phyloP scores from a whole-genome alignment of 2,797 vertebrate genomes.

The Acropternis orthonyx region DNA sequence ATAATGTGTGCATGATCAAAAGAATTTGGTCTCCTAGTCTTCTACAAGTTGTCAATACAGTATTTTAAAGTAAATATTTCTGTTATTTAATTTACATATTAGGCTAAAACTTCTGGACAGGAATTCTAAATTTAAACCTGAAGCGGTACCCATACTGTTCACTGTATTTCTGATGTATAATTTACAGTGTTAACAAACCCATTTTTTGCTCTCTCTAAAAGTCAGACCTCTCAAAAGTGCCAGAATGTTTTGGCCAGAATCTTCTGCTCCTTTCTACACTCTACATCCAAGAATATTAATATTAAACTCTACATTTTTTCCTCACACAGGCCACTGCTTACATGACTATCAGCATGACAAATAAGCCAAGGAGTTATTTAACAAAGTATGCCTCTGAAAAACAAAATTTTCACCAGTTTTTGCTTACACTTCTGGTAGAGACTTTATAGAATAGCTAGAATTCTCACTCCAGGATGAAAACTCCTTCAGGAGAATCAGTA shows the following conservation, averaged over 20 bases:
- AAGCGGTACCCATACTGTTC: neutral
- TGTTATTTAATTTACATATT: neutral
- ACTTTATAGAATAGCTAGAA: neutral
- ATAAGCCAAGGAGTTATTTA: neutral
- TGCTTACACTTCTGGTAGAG: neutral
- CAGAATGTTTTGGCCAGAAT: neutral
- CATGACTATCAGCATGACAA: neutral
- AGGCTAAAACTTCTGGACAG: neutral
- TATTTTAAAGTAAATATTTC: neutral
- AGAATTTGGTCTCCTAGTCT: neutral
- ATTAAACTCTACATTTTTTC: neutral
- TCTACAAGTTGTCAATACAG: neutral
- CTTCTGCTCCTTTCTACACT: neutral
- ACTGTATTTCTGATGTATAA: neutral
- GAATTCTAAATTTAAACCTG: neutral
- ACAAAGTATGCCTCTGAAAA: neutral
- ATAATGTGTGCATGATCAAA: neutral
- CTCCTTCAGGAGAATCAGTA: neutral
- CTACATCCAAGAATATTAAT: neutral
- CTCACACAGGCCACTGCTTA: neutral
- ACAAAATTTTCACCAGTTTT: neutral
- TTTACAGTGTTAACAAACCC: neutral
- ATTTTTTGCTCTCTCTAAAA: neutral
- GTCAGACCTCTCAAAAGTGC: neutral
- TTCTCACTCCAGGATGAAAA: neutral